Conservation (phyloP, 1,140 invertebrate genomes). For the Atta texana region DNA sequence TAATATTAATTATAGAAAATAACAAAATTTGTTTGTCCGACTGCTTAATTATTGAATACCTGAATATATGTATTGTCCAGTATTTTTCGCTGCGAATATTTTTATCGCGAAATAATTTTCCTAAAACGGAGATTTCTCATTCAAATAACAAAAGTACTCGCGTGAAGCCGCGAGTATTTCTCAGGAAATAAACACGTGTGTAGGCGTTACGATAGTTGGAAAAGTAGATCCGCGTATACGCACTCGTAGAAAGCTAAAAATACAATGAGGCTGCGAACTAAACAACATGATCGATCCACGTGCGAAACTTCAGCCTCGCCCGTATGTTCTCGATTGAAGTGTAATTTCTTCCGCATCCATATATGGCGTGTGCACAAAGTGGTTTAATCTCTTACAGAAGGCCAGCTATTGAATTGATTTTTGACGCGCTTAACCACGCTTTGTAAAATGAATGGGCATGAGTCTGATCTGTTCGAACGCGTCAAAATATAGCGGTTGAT, state of each 20-base stretch:
- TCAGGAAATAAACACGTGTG: not conserved
- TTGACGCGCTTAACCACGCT: slow-evolving; percentile 10
- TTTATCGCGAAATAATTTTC: not conserved
- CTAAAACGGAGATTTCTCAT: slow-evolving; percentile 2
- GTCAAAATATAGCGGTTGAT: slow-evolving; percentile 41
- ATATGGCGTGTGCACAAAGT: slow-evolving; percentile 44
- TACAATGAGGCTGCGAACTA: slow-evolving; percentile 46
- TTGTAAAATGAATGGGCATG: slow-evolving; percentile 19
- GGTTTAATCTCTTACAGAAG: slow-evolving; percentile 58
- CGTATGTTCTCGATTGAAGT: slow-evolving; percentile 38
- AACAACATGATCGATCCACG: slow-evolving; percentile 22
- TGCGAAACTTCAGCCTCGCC: slow-evolving; percentile 56
- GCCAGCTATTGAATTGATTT: slow-evolving; percentile 37
- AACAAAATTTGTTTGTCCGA: not conserved
- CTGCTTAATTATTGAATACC: not conserved
- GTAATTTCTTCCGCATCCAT: slow-evolving; percentile 59
- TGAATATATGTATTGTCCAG: not conserved
- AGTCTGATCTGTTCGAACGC: slow-evolving; percentile 29
- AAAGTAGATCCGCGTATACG: slow-evolving; percentile 56
- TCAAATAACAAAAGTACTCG: not conserved
- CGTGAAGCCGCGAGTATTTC: not conserved
- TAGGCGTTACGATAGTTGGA: slow-evolving; percentile 31
- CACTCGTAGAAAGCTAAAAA: slow-evolving; percentile 61
- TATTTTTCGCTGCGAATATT: not conserved
- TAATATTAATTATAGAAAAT: not conserved